Percentiles rank a stretch among this genome's conserved stretches.
These are phyloP conservation scores for Pelmatolapia mariae DNA, from an alignment of 2,113 vertebrate species.

Conservation along the genomic window DNA sequence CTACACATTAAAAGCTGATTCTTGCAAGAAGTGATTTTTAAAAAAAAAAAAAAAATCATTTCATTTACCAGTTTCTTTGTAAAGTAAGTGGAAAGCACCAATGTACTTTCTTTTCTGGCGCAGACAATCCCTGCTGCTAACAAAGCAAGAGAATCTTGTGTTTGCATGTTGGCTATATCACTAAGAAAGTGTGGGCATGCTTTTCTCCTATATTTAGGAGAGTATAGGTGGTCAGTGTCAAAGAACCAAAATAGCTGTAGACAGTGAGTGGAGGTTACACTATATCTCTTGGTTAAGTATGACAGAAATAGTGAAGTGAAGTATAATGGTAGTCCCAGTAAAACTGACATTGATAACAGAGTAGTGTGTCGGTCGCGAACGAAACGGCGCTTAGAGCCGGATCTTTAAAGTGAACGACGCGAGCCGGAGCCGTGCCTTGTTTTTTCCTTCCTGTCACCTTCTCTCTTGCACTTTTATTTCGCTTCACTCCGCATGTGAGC, in stretches of 20 bases:
- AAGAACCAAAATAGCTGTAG: neutral
- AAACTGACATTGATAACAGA: too few species aligned
- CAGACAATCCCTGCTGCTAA: neutral
- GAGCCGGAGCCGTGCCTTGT: too few species aligned
- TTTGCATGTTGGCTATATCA: constrained; percentile 4
- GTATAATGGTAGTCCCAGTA: too few species aligned
- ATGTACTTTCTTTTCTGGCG: constrained; percentile 4
- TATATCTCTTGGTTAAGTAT: neutral
- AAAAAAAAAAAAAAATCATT: too few species aligned
- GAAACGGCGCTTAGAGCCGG: too few species aligned
- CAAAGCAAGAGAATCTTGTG: neutral
- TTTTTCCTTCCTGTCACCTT: too few species aligned
- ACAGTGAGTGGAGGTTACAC: too few species aligned
- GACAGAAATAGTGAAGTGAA: neutral
- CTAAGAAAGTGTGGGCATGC: neutral
- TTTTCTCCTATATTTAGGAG: neutral
- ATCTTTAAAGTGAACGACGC: too few species aligned
- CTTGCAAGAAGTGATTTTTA: neutral
- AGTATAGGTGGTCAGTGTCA: neutral
- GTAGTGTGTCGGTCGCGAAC: too few species aligned
- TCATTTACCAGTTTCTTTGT: neutral
- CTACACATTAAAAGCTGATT: neutral
- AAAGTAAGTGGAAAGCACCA: constrained; percentile 2
- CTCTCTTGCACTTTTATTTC: too few species aligned
- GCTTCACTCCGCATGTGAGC: too few species aligned